Base-by-base conservation (phyloP, 2,797 vertebrate species). In the Cetoscarus ocellatus region DNA sequence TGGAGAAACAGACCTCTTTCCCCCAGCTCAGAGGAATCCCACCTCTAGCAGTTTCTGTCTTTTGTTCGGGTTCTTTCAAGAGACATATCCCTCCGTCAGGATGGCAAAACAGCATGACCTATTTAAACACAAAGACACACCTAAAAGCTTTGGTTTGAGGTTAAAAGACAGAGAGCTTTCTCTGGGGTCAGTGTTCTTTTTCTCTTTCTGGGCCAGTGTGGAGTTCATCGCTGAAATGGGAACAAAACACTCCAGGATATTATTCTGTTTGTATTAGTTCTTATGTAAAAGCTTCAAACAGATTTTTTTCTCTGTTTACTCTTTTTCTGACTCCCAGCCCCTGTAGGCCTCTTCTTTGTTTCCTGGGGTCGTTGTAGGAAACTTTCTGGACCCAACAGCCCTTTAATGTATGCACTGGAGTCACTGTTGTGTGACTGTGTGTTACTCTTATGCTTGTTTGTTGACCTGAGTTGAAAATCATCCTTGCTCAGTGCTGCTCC, bases 121-220 rank as follows among this genome's bases (percentile, higher is more conserved):
- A 87, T 86, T 88, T 87, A 63, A 73, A 70, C 66, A 87, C 70
- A 87, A 86, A 90, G 86, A 86, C 85, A 87, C 87, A 84, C 88
- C 87, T 85, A 72, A 91, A 85, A 88, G 88, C 85, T 83, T 70
- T 67, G 73, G 80, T 83, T 67, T 80, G 69, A 86, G 70, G 63
- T 79, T 67, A 50, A 50, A 50, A 65, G 49, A 83, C 52, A 64
- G 70, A 88, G 56, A 72, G 53, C 54, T 40, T 70, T 47, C 75
- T 75, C 68, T 70, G 60, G 54, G 70, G 69, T 42, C 27, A 34
- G 50, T 14, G 11, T 40, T 59, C 15, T 42, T 38, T 35, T 39
- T 19, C 0, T 42, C 55, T 50, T 53, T 87, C 52, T 76, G 59
- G 62, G 62, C 15, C 78, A 79, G 61, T 17, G 61, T 61, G 71